Evolutionary conservation across 2,888 invertebrate species (phyloP), one percentile per base, ranked within the genome.

Genomic region (Amphipyra berbera): DNA sequence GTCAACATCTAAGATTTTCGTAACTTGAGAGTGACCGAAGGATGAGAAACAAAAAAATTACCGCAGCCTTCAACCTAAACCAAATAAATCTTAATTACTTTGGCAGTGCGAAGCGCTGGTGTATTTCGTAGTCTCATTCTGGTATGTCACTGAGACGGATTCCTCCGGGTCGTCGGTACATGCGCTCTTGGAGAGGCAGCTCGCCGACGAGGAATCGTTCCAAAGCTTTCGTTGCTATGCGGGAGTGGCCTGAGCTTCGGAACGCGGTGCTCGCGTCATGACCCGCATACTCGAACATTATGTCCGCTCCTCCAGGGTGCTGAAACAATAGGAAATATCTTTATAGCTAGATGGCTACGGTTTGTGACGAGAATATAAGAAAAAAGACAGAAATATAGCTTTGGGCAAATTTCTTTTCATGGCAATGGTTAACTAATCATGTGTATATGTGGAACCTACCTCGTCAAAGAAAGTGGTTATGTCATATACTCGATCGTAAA

Each of bases 401-500:
- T 35, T 60, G 38, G 7, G 10, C 37, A 48, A 13, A n/a, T 9
- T 37, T 1, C 3, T 2, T n/a, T 9, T 41, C 6, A 21, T 9
- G 44, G 13, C 8, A 40, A 35, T 27, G 27, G 14, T 38, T 12
- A 27, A 5, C 30, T 37, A 27, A 13, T 27, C 6, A 10, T 46
- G 4, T 8, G 12, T 1, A 2, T 48, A 37, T 42, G 27, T 49
- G 58, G 6, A 79, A 85, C 89, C 92, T 89, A 97, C 97, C 95
- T 96, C 96, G 71, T 96, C 92, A 44, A 98, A 87, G 86, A 98
- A 98, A 40, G 95, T 95, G 1, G 98, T 97, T 54, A 98, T 96
- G 83, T 98, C 97, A 88, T 98, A 98, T 10, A 98, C 97, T 61
- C 97, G 96, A 92, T 98, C 98, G 88, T 97, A 97, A 48, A 98